These are phyloP conservation scores for Scaptodrosophila latifasciaeformis DNA, from an alignment of 2,888 invertebrate genomes.

Conservation along the genomic window DNA sequence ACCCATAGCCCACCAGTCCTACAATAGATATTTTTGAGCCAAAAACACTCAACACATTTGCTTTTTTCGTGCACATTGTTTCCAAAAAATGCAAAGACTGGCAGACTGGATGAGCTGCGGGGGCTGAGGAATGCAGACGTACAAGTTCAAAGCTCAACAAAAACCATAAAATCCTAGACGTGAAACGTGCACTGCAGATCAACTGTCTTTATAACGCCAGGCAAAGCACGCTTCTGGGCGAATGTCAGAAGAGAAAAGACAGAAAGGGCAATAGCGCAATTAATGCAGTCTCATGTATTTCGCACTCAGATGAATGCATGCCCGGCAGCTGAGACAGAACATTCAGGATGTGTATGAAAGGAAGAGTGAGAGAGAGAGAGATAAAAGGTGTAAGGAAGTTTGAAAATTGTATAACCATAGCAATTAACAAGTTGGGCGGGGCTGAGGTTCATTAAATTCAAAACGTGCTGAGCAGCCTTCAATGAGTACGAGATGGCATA, in stretches of 20 bases:
- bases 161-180: slow-evolving; percentile 19
- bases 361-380: background rate
- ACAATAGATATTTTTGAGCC: slow-evolving; percentile 8
- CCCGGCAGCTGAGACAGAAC: background rate
- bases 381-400: slow-evolving; percentile 4
- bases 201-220: slow-evolving; percentile 8
- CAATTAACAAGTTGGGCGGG: slow-evolving; percentile 35
- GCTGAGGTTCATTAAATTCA: slow-evolving; percentile 11
- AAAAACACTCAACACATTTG: slow-evolving; percentile 8
- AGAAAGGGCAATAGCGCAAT: slow-evolving; percentile 27
- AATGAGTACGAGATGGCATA: slow-evolving; percentile 1
- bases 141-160: slow-evolving; percentile 25
- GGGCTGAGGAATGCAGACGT: no score
- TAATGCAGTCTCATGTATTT: slow-evolving; percentile 46
- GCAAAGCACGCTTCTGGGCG: background rate
- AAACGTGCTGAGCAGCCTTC: slow-evolving; percentile 16
- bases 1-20: no score
- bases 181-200: slow-evolving; percentile 33
- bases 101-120: no score
- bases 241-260: background rate
- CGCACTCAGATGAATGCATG: background rate
- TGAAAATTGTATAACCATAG: slow-evolving; percentile 28
- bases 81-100: no score
- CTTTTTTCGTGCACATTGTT: slow-evolving; percentile 14
- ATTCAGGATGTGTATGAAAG: no score